Base-by-base conservation (phyloP, 2,797 vertebrate genomes). In the Hypotaenidia okinawae region DNA sequence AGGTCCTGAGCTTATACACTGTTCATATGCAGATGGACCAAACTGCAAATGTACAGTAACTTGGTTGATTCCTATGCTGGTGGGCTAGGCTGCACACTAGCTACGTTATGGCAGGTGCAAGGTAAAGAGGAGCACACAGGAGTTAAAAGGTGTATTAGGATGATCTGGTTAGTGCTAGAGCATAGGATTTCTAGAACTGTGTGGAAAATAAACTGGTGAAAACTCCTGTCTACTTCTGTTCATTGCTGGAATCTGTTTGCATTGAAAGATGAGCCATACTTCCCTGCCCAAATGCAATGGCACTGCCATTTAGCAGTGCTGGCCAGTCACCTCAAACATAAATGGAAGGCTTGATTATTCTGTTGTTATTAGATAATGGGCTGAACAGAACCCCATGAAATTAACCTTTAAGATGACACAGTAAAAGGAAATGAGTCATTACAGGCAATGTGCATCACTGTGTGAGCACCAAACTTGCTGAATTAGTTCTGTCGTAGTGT, bases 341-440 rank as follows among this genome's bases (percentile, higher is more conserved):
- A 91, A 33, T 8, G 79, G 62, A 61, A 35, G 22, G 16, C 67
- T 69, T 86, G 74, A 84, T 87, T 76, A 64, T 88, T 70, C 84
- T 67, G 66, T 91, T 68, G 35, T 93, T 92, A 45, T n/a, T 61
- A 78, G 43, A 68, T 84, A 73, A 87, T 54, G 8, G 74, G 49
- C 59, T 87, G 43, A 94, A 94, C 21, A 90, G 62, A 68, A 87
- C 24, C 35, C 43, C 63, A 70, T 84, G 62, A 94, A 94, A 94
- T 96, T 93, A 95, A 93, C 87, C 94, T 96, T 96, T 94, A 88
- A 76, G 87, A 90, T 77, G 80, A 82, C 80, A 92, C 54, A 90
- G 63, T 70, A 57, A 87, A 95, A 95, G 87, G 91, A 96, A 95
- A 94, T 96, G 69, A 97, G 70, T 96, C 85, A 96, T 90, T 91